Evolutionary conservation across 1,140 invertebrate genomes (phyloP).

Genomic region (Bombyx mori): ASM3026992v2 NC_085116.1:4248001-4248500

Average conservation of each 20-base stretch:
- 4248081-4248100: no score
- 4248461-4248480: no score
- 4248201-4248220: not conserved
- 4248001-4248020: slow-evolving; percentile 39
- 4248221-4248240: slow-evolving; percentile 11
- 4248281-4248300: slow-evolving; percentile 2
- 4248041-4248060: no score
- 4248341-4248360: no score
- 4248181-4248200: not conserved
- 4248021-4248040: slow-evolving; percentile 37
- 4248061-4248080: no score
- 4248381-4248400: no score
- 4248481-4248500: no score
- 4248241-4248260: slow-evolving; percentile 42
- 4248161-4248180: not conserved
- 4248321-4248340: no score
- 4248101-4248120: not conserved
- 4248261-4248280: slow-evolving; percentile 20
- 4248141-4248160: not conserved
- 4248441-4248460: no score
- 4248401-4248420: no score
- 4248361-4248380: no score
- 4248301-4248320: not conserved
- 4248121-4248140: not conserved
- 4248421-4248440: no score